Evolutionary conservation across 1,140 invertebrate species (phyloP).

Genomic region (Drosophila tani): DNA sequence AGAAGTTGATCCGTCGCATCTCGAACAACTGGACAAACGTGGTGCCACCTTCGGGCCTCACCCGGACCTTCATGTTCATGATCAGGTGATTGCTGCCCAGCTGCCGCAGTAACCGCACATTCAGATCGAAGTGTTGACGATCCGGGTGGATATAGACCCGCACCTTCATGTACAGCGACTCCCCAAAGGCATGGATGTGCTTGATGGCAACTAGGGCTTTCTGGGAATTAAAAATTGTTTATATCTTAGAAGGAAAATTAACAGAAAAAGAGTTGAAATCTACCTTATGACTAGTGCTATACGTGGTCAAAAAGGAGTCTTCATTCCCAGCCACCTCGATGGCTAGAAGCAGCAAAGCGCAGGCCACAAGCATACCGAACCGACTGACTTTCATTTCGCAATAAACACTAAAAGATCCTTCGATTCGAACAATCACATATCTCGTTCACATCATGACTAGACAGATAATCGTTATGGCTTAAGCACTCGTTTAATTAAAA

Average conservation of each 20-base stretch:
- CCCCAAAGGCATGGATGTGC: slow-evolving; percentile 32
- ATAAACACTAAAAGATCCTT: slow-evolving; percentile 19
- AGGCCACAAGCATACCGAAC: slow-evolving; percentile 27
- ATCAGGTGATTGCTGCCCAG: slow-evolving; percentile 49
- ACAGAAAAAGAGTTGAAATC: too few species aligned
- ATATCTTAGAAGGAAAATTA: background rate
- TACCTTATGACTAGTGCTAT: slow-evolving; percentile 8
- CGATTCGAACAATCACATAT: background rate
- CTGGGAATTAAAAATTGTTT: background rate
- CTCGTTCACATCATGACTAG: slow-evolving; percentile 5
- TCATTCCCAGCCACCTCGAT: background rate
- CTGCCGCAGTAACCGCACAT: slow-evolving; percentile 25
- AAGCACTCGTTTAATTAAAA: slow-evolving; percentile 4
- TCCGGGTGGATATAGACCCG: slow-evolving; percentile 26
- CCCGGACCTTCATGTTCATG: slow-evolving; percentile 39
- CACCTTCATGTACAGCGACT: slow-evolving; percentile 28
- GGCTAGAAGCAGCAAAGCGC: background rate
- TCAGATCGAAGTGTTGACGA: slow-evolving; percentile 34
- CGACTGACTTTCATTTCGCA: slow-evolving; percentile 31
- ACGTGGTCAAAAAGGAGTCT: background rate
- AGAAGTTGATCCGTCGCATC: slow-evolving; percentile 43
- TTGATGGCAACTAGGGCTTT: slow-evolving; percentile 14
- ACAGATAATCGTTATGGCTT: background rate
- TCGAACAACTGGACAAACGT: slow-evolving; percentile 27
- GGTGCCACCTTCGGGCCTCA: slow-evolving; percentile 4